A percentile compares a stretch with the other conserved stretches of the same genome.
Evolutionary conservation across 1,140 invertebrate species (phyloP).

Genomic region (Drosophila sp.): DNA sequence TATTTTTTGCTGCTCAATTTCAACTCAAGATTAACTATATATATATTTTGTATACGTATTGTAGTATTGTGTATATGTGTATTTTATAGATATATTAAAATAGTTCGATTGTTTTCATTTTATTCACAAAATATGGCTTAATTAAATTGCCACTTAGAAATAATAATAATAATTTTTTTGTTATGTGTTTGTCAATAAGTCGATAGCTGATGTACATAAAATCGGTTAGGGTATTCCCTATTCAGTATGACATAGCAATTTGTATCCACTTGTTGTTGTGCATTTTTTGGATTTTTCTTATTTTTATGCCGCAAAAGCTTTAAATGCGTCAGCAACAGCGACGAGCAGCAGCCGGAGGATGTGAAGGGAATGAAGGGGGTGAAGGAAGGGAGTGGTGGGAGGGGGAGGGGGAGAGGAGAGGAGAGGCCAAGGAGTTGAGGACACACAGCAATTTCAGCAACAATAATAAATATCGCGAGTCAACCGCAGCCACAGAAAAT

Average conservation of each 20-base stretch:
- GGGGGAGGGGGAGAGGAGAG: background rate
- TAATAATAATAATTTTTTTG: too few species aligned
- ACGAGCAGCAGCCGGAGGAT: background rate
- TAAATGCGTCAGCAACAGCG: constrained; percentile 76
- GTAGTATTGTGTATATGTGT: too few species aligned
- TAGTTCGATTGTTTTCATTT: too few species aligned
- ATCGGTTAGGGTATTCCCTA: background rate
- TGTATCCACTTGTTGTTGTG: background rate
- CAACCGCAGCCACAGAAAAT: constrained; percentile 70
- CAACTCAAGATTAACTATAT: too few species aligned
- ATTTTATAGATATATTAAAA: too few species aligned
- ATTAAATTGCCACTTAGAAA: too few species aligned
- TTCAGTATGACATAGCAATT: background rate
- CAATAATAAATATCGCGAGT: constrained; percentile 82
- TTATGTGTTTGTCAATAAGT: too few species aligned
- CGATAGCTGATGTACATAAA: too few species aligned
- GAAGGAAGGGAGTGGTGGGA: background rate
- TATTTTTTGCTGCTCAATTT: too few species aligned
- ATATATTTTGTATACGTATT: too few species aligned
- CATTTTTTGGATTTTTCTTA: constrained; percentile 48
- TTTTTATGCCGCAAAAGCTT: constrained; percentile 80
- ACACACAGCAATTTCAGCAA: constrained; percentile 81
- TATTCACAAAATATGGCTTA: too few species aligned
- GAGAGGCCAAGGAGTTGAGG: constrained; percentile 30
- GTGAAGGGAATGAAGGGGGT: too few species aligned